phyloP scores from a whole-genome alignment of 2,797 vertebrate species.

The Hoplostethus mediterraneus region DNA sequence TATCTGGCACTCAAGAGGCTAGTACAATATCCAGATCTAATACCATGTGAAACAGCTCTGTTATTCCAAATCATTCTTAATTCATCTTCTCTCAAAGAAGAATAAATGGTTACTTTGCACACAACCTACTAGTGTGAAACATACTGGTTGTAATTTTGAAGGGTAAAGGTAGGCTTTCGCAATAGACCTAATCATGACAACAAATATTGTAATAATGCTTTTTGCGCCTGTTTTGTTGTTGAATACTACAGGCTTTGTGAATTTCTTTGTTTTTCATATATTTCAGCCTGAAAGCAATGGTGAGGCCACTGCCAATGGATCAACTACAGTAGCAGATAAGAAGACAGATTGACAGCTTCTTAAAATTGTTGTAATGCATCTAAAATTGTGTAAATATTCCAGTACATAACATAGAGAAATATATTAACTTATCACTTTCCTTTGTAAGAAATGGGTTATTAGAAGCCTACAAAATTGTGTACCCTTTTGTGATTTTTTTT shows the following conservation, averaged over 20 bases:
- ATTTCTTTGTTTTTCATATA: slow-evolving; percentile 18
- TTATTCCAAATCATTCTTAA: no score
- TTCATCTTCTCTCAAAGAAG: no score
- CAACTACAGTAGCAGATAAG: slow-evolving; percentile 82
- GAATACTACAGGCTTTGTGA: not conserved
- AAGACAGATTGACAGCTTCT: slow-evolving; percentile 85
- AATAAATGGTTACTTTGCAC: no score
- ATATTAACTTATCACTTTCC: slow-evolving; percentile 54
- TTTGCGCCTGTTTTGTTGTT: slow-evolving; percentile 1
- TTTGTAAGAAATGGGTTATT: slow-evolving; percentile 29
- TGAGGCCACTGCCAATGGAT: slow-evolving; percentile 64
- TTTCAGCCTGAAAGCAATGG: slow-evolving; percentile 80
- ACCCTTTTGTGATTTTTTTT: slow-evolving; percentile 25
- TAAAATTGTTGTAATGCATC: slow-evolving; percentile 22
- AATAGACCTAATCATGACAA: not conserved
- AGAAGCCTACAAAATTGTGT: slow-evolving; percentile 10
- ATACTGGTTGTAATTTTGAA: not conserved
- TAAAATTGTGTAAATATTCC: slow-evolving; percentile 68
- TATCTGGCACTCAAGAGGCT: no score
- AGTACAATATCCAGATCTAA: no score
- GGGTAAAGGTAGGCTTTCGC: not conserved
- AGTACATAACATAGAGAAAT: slow-evolving; percentile 43
- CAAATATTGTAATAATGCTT: not conserved
- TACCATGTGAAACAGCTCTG: no score
- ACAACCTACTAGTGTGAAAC: no score